phyloP scores from a whole-genome alignment of 1,140 invertebrate species.

The Metopolophium dirhodum region DNA sequence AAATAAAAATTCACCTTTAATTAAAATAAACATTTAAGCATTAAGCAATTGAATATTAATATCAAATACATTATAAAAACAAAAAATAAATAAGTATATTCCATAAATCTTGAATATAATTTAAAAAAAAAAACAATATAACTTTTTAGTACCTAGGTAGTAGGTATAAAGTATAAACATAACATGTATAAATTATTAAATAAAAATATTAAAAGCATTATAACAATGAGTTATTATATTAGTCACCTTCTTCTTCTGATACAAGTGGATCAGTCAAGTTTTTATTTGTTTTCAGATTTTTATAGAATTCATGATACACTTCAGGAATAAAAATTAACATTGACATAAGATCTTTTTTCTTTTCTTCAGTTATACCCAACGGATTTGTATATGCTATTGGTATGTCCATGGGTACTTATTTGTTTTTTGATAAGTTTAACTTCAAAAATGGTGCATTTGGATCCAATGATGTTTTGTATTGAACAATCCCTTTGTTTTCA shows the following conservation, averaged over 20 bases:
- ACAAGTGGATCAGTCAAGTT: background rate
- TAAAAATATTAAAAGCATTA: background rate
- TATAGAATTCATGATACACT: background rate
- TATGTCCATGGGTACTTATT: background rate
- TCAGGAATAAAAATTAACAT: constrained; percentile 2
- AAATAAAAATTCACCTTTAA: too few species aligned
- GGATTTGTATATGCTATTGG: background rate
- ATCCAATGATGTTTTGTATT: background rate
- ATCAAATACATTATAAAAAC: too few species aligned
- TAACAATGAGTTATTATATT: background rate
- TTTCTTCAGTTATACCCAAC: background rate
- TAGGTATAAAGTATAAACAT: background rate
- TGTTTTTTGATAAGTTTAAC: background rate
- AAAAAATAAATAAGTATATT: too few species aligned
- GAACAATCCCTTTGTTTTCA: background rate
- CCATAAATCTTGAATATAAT: too few species aligned
- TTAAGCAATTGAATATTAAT: too few species aligned
- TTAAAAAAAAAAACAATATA: constrained; percentile 2
- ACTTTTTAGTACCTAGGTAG: background rate
- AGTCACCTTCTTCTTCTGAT: background rate
- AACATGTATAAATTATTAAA: background rate
- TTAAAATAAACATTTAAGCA: background rate
- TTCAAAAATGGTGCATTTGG: background rate
- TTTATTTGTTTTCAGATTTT: background rate
- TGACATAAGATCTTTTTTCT: background rate